Evolutionary conservation across 2,113 vertebrate genomes (phyloP).

Genomic region (Hyaena hyaena): DNA sequence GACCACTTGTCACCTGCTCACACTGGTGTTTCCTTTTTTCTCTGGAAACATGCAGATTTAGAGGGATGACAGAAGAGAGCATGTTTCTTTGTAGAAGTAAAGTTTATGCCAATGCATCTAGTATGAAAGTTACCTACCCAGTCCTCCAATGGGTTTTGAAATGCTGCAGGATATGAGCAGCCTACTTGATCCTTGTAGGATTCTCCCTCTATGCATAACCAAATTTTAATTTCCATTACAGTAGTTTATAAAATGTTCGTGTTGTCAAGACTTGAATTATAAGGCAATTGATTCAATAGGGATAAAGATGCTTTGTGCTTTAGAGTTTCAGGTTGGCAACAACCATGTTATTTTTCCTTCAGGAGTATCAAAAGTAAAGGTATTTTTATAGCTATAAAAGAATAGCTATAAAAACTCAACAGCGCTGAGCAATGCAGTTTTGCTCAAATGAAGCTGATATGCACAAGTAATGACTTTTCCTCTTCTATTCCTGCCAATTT

Average conservation of each 20-base stretch:
- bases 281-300: neutral
- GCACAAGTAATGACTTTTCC: neutral
- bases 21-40: neutral
- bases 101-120: neutral
- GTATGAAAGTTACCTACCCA: neutral
- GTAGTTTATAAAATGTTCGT: neutral
- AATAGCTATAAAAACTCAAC: neutral
- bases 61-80: neutral
- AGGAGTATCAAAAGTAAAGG: neutral
- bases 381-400: neutral
- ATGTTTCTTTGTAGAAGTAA: neutral
- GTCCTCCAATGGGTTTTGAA: neutral
- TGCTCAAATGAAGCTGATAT: neutral
- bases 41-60: neutral
- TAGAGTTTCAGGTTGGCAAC: neutral
- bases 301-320: neutral
- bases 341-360: neutral
- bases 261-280: conserved; percentile 15
- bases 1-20: neutral
- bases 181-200: neutral
- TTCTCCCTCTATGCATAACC: neutral
- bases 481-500: neutral
- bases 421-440: neutral
- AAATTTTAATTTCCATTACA: neutral
- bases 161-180: neutral